phyloP scores from a whole-genome alignment of 2,113 vertebrate genomes.

The Gymnobelideus leadbeateri region DNA sequence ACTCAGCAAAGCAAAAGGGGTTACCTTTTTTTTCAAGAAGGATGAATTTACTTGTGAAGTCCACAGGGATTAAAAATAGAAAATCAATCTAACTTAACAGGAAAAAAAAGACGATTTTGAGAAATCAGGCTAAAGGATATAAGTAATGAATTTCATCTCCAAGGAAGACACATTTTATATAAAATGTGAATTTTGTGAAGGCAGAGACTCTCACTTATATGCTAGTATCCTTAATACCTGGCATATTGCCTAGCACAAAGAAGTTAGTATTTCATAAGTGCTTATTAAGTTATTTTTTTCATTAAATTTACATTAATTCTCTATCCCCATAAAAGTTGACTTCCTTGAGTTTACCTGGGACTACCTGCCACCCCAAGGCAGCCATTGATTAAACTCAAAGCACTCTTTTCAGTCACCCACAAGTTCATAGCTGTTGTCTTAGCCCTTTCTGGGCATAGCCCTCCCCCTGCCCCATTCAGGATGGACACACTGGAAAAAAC shows the following conservation, averaged over 20 bases:
- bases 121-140: constrained; percentile 4
- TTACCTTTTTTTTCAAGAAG: constrained; percentile 19
- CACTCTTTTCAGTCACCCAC: background rate
- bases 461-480: background rate
- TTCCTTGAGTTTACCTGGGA: background rate
- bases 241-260: background rate
- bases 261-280: background rate
- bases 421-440: background rate
- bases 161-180: background rate
- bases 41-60: background rate
- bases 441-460: background rate
- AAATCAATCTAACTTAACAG: background rate
- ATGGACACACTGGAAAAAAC: background rate
- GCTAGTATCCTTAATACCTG: background rate
- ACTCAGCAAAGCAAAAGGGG: constrained; percentile 15
- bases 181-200: background rate
- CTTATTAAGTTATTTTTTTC: background rate
- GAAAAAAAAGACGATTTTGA: constrained; percentile 22
- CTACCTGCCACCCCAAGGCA: background rate
- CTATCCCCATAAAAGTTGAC: background rate
- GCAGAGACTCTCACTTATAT: background rate
- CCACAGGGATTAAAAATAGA: constrained; percentile 28
- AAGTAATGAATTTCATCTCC: constrained; percentile 17
- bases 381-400: background rate
- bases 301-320: background rate